Percentiles rank a stretch among this genome's conserved stretches.
phyloP scores from a whole-genome alignment of 2,888 invertebrate species.

The Noctua janthina region DNA sequence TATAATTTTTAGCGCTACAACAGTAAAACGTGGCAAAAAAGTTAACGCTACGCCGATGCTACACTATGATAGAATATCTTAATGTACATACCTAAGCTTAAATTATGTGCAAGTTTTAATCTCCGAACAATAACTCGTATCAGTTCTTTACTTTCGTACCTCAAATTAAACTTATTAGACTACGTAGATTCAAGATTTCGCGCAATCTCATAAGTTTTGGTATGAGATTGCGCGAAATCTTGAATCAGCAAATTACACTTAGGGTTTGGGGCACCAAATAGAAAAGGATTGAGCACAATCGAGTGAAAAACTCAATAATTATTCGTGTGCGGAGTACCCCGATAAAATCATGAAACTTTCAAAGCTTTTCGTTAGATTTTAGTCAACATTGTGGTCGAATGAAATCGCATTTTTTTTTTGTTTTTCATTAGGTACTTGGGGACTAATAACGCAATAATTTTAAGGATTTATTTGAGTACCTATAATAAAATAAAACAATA shows the following conservation, averaged over 20 bases:
- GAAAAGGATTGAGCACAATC: slow-evolving; percentile 4
- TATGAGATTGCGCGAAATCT: not conserved
- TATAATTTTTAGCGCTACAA: not conserved
- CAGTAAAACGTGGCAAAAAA: not conserved
- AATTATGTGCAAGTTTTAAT: not conserved
- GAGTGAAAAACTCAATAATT: slow-evolving; percentile 6
- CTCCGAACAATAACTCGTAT: not conserved
- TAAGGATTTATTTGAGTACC: too few relatives aligned
- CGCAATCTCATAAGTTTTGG: not conserved
- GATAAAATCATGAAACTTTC: slow-evolving; percentile 12
- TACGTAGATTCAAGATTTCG: too few relatives aligned
- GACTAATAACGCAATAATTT: too few relatives aligned
- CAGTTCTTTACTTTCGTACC: slow-evolving; percentile 2
- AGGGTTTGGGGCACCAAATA: not conserved
- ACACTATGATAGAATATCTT: not conserved
- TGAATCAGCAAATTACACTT: not conserved
- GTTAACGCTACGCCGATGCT: not conserved
- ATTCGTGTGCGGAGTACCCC: not conserved
- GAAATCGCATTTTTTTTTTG: not conserved
- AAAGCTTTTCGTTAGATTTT: slow-evolving; percentile 3
- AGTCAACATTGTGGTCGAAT: not conserved
- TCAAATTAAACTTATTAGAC: not conserved
- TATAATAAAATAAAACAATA: too few relatives aligned
- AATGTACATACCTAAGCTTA: not conserved
- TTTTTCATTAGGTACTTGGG: not conserved